A percentile compares a stretch with the other conserved stretches of the same genome.
Evolutionary conservation across 2,113 vertebrate genomes (phyloP).

Genomic region (Epinephelus moara): DNA sequence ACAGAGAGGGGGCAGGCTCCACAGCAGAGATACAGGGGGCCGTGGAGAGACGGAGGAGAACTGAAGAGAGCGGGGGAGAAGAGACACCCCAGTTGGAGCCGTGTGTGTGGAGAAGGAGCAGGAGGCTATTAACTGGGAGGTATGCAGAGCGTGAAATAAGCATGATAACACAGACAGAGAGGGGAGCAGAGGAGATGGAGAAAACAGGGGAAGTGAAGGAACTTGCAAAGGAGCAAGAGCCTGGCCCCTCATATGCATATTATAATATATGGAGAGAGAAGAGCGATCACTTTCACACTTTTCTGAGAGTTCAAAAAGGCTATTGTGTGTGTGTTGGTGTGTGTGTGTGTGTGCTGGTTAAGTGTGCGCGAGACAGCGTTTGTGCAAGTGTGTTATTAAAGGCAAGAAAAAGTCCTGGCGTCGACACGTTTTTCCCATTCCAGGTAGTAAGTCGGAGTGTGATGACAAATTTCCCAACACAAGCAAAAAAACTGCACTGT

Average conservation of each 20-base stretch:
- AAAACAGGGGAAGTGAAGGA: slow-evolving; percentile 34
- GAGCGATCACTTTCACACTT: slow-evolving; percentile 63
- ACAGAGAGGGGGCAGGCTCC: slow-evolving; percentile 23
- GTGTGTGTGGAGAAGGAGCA: slow-evolving; percentile 21
- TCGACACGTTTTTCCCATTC: slow-evolving; percentile 81
- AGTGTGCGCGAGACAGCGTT: slow-evolving; percentile 45
- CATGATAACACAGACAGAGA: slow-evolving; percentile 61
- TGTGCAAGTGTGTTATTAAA: slow-evolving; percentile 78
- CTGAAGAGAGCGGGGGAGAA: slow-evolving; percentile 22
- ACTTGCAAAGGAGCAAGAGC: slow-evolving; percentile 15
- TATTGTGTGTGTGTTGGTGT: slow-evolving; percentile 26
- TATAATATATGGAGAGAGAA: slow-evolving; percentile 37
- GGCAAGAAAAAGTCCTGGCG: slow-evolving; percentile 79
- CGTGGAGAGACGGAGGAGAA: slow-evolving; percentile 31
- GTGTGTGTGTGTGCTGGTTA: slow-evolving; percentile 24
- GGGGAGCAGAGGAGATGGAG: slow-evolving; percentile 27
- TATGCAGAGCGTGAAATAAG: slow-evolving; percentile 76
- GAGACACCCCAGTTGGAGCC: slow-evolving; percentile 41
- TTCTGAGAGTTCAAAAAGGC: slow-evolving; percentile 43
- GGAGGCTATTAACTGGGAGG: slow-evolving; percentile 69
- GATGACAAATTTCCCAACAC: slow-evolving; percentile 84
- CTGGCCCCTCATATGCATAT: slow-evolving; percentile 36
- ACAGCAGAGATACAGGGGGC: slow-evolving; percentile 36
- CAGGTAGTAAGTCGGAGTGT: slow-evolving; percentile 83
- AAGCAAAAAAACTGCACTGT: slow-evolving; percentile 85